Evolutionary conservation across 2,797 vertebrate genomes (phyloP).

Genomic region (Echeneis naucrates): DNA sequence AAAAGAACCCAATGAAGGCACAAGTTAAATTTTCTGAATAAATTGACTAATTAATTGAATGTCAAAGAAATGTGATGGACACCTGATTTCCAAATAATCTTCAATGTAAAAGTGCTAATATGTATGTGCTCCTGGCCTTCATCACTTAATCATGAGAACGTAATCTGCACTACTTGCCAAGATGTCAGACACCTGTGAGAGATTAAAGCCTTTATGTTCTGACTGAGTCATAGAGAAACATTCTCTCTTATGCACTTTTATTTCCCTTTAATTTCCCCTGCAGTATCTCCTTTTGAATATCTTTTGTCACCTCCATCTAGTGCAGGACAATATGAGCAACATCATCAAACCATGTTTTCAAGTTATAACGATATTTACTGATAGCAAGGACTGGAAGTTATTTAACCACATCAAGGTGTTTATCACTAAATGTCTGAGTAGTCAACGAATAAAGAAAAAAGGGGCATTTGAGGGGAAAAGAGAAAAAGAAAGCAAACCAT

Average conservation of each 20-base stretch:
- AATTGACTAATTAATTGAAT: background rate
- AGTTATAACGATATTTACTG: slow-evolving; percentile 5
- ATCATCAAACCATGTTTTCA: slow-evolving; percentile 15
- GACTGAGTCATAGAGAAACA: slow-evolving; percentile 54
- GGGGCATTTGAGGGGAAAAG: background rate
- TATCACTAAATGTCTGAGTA: background rate
- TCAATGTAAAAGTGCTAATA: background rate
- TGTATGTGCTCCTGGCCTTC: slow-evolving; percentile 48
- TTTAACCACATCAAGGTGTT: background rate
- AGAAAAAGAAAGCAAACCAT: background rate
- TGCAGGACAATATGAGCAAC: background rate
- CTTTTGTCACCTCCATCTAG: slow-evolving; percentile 46
- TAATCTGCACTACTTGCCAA: slow-evolving; percentile 52
- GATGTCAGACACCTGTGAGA: slow-evolving; percentile 70
- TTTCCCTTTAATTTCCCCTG: slow-evolving; percentile 57
- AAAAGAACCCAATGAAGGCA: slow-evolving; percentile 14
- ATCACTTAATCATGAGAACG: slow-evolving; percentile 41
- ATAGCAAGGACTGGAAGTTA: background rate
- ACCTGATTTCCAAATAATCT: slow-evolving; percentile 4
- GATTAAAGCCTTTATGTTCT: slow-evolving; percentile 65
- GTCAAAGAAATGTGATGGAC: slow-evolving; percentile 20
- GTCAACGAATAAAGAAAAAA: slow-evolving; percentile 10
- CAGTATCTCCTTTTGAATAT: slow-evolving; percentile 31
- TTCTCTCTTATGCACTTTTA: slow-evolving; percentile 34
- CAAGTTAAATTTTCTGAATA: slow-evolving; percentile 10